A percentile compares a stretch with the other conserved stretches of the same genome.
Conservation (phyloP, 2,888 invertebrate species). For the Crematogaster levior region DNA sequence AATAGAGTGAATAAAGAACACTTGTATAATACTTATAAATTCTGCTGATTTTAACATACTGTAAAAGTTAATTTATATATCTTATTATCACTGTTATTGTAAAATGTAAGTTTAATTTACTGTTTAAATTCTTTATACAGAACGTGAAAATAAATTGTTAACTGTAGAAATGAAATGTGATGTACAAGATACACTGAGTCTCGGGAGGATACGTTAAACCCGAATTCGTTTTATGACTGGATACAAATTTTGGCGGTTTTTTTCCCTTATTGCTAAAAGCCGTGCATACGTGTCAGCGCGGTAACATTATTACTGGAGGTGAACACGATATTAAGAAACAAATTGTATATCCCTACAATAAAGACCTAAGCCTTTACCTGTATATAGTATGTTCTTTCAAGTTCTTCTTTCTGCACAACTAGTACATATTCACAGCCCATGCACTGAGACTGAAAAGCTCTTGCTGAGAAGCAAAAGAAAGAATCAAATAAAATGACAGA, state of each 20-base stretch:
- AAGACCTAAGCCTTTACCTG: constrained; percentile 43
- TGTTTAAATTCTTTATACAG: constrained; percentile 19
- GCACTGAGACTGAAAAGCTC: background rate
- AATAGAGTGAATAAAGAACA: background rate
- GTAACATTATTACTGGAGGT: constrained; percentile 16
- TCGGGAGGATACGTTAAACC: constrained; percentile 38
- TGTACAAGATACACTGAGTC: constrained; percentile 17
- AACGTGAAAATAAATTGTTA: background rate
- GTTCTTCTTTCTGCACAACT: background rate
- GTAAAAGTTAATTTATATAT: constrained; percentile 2
- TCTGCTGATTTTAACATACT: constrained; percentile 15
- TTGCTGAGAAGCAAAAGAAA: too few relatives aligned
- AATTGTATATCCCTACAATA: constrained; percentile 44
- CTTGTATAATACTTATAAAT: background rate
- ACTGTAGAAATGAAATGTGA: constrained; percentile 1
- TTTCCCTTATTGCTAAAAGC: background rate
- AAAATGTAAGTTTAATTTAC: background rate
- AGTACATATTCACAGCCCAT: background rate
- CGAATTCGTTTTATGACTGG: constrained; percentile 7
- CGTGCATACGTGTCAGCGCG: constrained; percentile 3
- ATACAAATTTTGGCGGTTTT: constrained; percentile 19
- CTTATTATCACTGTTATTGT: too few relatives aligned
- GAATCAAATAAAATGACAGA: background rate
- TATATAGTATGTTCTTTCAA: constrained; percentile 13
- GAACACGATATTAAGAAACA: constrained; percentile 14